Conservation (phyloP, 2,113 vertebrate species). For the Triplophysa rosa region DNA sequence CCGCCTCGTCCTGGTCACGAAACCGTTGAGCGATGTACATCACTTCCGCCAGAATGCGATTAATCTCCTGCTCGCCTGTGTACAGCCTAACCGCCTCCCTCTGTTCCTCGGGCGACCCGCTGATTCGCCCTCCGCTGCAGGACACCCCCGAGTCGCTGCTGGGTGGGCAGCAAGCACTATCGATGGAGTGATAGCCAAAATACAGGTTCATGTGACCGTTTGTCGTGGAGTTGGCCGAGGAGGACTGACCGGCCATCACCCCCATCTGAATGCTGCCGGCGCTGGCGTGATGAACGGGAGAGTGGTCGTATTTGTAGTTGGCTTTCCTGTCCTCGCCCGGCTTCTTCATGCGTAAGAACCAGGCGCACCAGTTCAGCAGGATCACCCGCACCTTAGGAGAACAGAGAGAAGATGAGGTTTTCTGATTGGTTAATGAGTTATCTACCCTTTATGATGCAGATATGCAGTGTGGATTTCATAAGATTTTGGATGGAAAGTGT, state of each 20-base stretch:
- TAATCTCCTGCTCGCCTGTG: conserved; percentile 75
- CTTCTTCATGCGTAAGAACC: conserved; percentile 90
- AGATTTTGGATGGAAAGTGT: background rate
- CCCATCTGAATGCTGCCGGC: conserved; percentile 80
- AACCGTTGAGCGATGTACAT: conserved; percentile 84
- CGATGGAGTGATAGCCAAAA: conserved; percentile 75
- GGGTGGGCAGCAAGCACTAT: conserved; percentile 74
- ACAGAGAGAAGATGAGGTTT: background rate
- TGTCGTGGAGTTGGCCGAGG: conserved; percentile 57
- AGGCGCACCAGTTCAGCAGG: conserved; percentile 87
- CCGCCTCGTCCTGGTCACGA: conserved; percentile 81
- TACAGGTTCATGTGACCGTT: conserved; percentile 80
- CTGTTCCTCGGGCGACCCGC: conserved; percentile 66
- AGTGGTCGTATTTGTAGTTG: conserved; percentile 74
- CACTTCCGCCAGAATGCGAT: conserved; percentile 83
- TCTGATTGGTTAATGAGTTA: background rate
- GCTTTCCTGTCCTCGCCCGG: conserved; percentile 77
- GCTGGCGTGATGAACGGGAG: conserved; percentile 72
- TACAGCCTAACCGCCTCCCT: conserved; percentile 69
- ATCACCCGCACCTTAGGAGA: conserved; percentile 73
- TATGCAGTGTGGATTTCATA: conserved; percentile 8
- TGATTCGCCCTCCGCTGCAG: conserved; percentile 59
- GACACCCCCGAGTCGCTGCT: conserved; percentile 72
- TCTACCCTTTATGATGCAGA: background rate
- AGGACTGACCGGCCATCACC: conserved; percentile 69